Base-by-base conservation (phyloP, 2,797 vertebrate species). In the Sebastes dallii region DNA sequence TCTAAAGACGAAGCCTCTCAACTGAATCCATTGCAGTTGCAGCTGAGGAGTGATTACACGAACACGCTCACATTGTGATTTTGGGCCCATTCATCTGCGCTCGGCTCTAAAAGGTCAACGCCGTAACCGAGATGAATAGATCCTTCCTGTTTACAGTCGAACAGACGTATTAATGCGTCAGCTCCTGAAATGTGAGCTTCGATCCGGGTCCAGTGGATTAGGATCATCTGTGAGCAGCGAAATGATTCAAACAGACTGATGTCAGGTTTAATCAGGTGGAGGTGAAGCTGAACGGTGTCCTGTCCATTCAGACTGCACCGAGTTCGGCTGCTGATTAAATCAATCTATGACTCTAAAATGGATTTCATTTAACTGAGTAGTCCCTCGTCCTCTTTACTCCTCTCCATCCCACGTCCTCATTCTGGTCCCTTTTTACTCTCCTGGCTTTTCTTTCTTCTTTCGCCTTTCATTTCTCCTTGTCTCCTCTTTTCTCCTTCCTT, bases 31-130 rank as follows among this genome's bases (percentile, higher is more conserved):
- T 6, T 59, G 50, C n/a, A 34, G n/a, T 22, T 42, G 66, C 68
- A 77, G 75, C 85, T 85, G 77, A 75, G 64, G 80, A 61, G 39
- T 50, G 64, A 85, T 81, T 73, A 73, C 58, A 73, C 66, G 6
- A 56, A 60, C 59, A 36, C 27, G 5, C 79, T 84, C 69, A 27
- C 58, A 25, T 80, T 75, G 32, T 74, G 80, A 88, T 80, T 75
- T 39, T 39, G 36, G 88, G 83, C 81, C 61, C 82, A 89, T 91
- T 88, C 78, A 81, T 90, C 83, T 86, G 56, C 24, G 34, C 83
- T 74, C 59, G 18, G 81, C 81, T 83, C 66, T 54, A 86, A 52
- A 94, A 94, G 89, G 92, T 92, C 92, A 91, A 22, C 0, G 81
- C 78, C 13, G 77, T 83, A 78, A 78, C 39, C 27, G 72, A 72